Evolutionary conservation across 2,113 vertebrate genomes (phyloP), one percentile per base, ranked within the genome.

Genomic region (Shinisaurus crocodilurus): DNA sequence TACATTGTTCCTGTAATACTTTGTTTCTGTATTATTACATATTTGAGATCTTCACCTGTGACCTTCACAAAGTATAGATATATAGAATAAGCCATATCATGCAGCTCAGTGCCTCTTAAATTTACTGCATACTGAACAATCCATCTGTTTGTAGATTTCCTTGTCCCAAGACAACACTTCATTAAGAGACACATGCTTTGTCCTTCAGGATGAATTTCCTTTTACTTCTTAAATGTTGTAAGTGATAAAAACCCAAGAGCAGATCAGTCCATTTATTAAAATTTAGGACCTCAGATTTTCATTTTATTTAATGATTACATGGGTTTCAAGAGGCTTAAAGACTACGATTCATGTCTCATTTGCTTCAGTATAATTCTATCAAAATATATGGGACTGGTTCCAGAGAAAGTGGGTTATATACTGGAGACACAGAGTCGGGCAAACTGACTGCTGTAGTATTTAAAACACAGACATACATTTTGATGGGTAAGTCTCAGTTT

Each of bases 121-220:
- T 93, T 95, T 82, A 92, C 29, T 88, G 54, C 75, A 90, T 32
- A 94, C 88, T 86, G 43, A 93, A 89, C 50, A 95, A 90, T 96
- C 82, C 20, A 91, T 82, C 90, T 94, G 95, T 91, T 94, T 92
- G 89, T 92, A 74, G 90, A 80, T 91, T 27, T 32, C 84, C 93
- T 93, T 92, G 1, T 95, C 94, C 94, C 89, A 91, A 88, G 85
- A 90, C 90, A 96, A 94, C 85, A 88, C 60, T 96, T 94, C 84
- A 18, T 94, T 95, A 92, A 93, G 93, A 95, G 88, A 90, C 6
- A 82, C 12, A 85, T 90, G 20, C 25, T 95, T 96, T 93, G 90
- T 88, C 79, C 87, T 95, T 96, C 92, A 94, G 90, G 50, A 92
- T 94, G 89, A 95, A 96, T 95, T 95, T 91, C 27, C 77, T 94